A percentile compares a stretch with the other conserved stretches of the same genome.
Evolutionary conservation across 1,140 invertebrate genomes (phyloP).

Genomic region (Physella acuta): DNA sequence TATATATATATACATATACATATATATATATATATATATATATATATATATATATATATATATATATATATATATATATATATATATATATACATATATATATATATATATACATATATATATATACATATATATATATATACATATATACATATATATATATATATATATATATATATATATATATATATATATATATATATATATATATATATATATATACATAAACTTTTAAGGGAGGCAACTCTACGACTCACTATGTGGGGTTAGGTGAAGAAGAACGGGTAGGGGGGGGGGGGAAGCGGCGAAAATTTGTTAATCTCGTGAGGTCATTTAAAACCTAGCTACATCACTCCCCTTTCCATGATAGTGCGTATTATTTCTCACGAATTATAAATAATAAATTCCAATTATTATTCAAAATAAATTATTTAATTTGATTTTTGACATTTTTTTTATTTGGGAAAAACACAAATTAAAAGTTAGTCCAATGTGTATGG

Average conservation of each 20-base stretch:
- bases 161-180: constrained; percentile 1
- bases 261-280: neutral
- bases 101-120: neutral
- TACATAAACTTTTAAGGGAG: neutral
- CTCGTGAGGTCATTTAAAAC: neutral
- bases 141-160: neutral
- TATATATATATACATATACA: neutral
- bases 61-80: neutral
- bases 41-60: neutral
- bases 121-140: neutral
- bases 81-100: neutral
- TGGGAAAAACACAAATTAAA: too few relatives aligned
- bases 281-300: neutral
- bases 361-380: neutral
- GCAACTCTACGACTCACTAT: neutral
- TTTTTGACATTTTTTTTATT: too few relatives aligned
- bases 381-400: neutral
- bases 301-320: neutral
- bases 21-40: neutral
- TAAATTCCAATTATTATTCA: too few relatives aligned
- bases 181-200: constrained; percentile 3
- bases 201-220: constrained; percentile 3
- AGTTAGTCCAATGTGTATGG: too few relatives aligned
- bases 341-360: neutral
- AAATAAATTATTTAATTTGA: too few relatives aligned